Evolutionary conservation across 2,888 invertebrate species (phyloP).

Genomic region (Catocala sponsa): DNA sequence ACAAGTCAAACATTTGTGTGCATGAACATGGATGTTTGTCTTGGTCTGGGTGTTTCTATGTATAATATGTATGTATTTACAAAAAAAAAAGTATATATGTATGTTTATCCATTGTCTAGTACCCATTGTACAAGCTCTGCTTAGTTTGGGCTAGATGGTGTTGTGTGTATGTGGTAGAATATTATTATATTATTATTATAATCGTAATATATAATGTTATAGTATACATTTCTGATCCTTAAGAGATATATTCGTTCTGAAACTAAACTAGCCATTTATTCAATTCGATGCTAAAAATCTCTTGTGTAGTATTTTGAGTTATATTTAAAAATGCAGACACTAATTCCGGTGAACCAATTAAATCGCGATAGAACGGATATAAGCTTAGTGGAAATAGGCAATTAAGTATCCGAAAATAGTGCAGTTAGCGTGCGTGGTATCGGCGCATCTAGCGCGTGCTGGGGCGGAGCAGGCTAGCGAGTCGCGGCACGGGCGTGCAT

Average conservation of each 20-base stretch:
- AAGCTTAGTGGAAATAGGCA: constrained; percentile 47
- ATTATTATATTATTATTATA: too few relatives aligned
- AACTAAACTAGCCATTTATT: too few relatives aligned
- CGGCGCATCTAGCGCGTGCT: constrained; percentile 68
- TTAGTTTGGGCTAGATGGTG: too few relatives aligned
- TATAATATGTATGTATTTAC: too few relatives aligned
- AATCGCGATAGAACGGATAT: constrained; percentile 28
- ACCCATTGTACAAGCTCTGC: too few relatives aligned
- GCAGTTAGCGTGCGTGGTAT: constrained; percentile 75
- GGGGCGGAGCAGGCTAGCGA: constrained; percentile 38
- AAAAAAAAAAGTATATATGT: too few relatives aligned
- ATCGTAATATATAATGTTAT: neutral
- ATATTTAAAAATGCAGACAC: constrained; percentile 11
- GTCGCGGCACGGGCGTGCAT: constrained; percentile 48
- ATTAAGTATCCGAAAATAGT: constrained; percentile 63
- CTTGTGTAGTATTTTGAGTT: constrained; percentile 2
- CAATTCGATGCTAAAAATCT: neutral
- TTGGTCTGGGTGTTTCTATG: too few relatives aligned
- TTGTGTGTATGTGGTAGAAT: too few relatives aligned
- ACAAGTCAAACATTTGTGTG: too few relatives aligned
- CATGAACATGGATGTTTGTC: too few relatives aligned
- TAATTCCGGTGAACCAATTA: constrained; percentile 20
- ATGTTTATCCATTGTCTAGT: too few relatives aligned
- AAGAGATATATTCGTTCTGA: too few relatives aligned
- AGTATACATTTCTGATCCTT: neutral